A percentile compares a stretch with the other conserved stretches of the same genome.
These are phyloP conservation scores for Melanaphis sacchari DNA, from an alignment of 1,140 invertebrate species.

Conservation along the genomic window DNA sequence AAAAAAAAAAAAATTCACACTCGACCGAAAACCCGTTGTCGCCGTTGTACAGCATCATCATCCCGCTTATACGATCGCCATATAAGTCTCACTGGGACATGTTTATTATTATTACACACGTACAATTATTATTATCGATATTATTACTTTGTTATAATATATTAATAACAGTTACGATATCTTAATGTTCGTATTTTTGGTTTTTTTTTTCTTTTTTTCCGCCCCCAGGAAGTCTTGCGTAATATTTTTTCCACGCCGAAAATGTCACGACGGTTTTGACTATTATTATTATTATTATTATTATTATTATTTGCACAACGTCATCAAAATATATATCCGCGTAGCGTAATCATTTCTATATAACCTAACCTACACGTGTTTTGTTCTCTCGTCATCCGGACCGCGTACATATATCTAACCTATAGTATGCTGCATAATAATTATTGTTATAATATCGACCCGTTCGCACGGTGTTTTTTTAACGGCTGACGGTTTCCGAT, in stretches of 20 bases:
- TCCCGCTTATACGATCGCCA: not conserved
- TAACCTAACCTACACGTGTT: not conserved
- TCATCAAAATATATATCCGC: not conserved
- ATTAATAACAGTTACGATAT: not conserved
- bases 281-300: not conserved
- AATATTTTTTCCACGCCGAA: not conserved
- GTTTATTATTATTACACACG: not conserved
- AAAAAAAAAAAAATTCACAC: constrained; percentile 33
- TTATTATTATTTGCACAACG: not conserved
- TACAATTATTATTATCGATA: not conserved
- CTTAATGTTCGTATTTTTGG: not conserved
- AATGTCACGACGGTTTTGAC: not conserved
- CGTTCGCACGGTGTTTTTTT: not conserved
- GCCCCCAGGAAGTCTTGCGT: not conserved
- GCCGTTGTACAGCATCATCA: not conserved
- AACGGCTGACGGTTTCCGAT: not conserved
- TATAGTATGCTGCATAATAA: not conserved
- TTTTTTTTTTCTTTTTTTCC: too few relatives aligned
- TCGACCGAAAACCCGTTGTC: constrained; percentile 26
- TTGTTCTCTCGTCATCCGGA: not conserved
- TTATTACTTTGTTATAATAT: not conserved
- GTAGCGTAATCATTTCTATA: not conserved
- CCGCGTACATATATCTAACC: too few relatives aligned
- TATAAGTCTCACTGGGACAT: not conserved
- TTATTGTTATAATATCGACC: constrained; percentile 15